These are phyloP conservation scores for Marasmarcha lunaedactyla DNA, from an alignment of 2,888 invertebrate species.

Conservation along the genomic window DNA sequence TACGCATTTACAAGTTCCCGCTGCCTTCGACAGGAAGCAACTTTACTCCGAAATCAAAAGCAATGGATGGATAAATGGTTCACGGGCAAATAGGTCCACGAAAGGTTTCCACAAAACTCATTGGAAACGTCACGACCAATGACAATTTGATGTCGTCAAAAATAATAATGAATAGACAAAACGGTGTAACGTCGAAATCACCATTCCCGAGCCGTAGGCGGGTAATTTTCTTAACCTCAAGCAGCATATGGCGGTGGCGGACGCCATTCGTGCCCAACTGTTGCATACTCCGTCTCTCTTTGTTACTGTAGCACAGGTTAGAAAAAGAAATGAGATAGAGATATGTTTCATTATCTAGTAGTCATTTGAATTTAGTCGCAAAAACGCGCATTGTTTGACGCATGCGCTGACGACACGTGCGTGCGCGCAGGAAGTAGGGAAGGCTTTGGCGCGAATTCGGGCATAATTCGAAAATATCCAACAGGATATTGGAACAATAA, in stretches of 20 bases:
- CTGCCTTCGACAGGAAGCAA: too few relatives aligned
- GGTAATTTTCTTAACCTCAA: constrained; percentile 67
- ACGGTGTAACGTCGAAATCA: constrained; percentile 32
- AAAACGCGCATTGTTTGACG: constrained; percentile 52
- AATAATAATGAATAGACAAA: constrained; percentile 49
- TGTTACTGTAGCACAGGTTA: constrained; percentile 16
- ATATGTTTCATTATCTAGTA: constrained; percentile 57
- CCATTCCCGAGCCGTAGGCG: constrained; percentile 41
- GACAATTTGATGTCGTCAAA: constrained; percentile 25
- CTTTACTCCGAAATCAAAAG: too few relatives aligned
- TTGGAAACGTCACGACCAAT: constrained; percentile 23
- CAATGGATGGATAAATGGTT: too few relatives aligned
- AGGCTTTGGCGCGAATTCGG: constrained; percentile 61
- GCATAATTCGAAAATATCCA: constrained; percentile 43
- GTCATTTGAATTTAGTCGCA: constrained; percentile 61
- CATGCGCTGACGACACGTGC: constrained; percentile 47
- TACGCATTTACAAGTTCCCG: too few relatives aligned
- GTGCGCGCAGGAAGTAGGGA: constrained; percentile 44
- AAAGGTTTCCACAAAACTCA: neutral
- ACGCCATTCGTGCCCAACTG: constrained; percentile 63
- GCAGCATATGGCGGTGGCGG: constrained; percentile 63
- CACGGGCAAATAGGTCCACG: neutral
- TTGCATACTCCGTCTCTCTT: constrained; percentile 35
- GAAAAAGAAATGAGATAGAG: constrained; percentile 29
- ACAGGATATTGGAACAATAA: constrained; percentile 64